Evolutionary conservation across 2,888 invertebrate species (phyloP).

Genomic region (Cantharis flavilabris): DNA sequence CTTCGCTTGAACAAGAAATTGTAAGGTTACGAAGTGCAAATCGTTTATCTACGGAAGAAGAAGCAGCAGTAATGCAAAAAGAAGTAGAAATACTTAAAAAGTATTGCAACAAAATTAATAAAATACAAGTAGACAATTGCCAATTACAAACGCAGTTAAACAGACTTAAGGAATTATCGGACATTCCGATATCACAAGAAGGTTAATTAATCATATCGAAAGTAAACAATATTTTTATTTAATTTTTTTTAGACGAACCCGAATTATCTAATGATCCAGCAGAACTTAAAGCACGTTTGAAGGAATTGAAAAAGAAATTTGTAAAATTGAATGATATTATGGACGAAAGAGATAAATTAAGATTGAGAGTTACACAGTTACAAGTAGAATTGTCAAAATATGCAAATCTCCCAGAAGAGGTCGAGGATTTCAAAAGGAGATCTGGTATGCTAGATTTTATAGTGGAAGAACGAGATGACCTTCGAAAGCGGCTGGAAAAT

Average conservation of each 20-base stretch:
- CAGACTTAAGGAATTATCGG: neutral
- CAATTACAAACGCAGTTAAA: constrained; percentile 35
- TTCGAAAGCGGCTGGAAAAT: constrained; percentile 40
- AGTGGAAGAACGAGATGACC: constrained; percentile 42
- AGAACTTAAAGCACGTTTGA: neutral
- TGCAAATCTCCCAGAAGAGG: constrained; percentile 40
- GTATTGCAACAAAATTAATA: constrained; percentile 45
- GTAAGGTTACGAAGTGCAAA: constrained; percentile 35
- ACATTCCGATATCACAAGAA: neutral
- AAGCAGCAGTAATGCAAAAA: constrained; percentile 44
- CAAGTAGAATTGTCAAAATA: constrained; percentile 38
- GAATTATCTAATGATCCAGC: constrained; percentile 2
- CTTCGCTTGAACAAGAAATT: constrained; percentile 43
- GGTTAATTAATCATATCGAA: neutral
- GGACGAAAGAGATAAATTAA: constrained; percentile 29
- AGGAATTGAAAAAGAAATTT: neutral
- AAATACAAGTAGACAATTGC: constrained; percentile 47
- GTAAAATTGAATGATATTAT: neutral
- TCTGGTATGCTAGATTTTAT: constrained; percentile 41
- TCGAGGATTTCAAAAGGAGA: constrained; percentile 38
- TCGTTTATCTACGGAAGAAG: constrained; percentile 40
- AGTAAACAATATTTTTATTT: neutral
- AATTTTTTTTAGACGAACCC: neutral
- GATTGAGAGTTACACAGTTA: constrained; percentile 34
- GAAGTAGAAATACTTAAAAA: constrained; percentile 46